Evolutionary conservation across 53 echinoderm and acorn worm genomes (phyloP).

Genomic region (Henricia sp.): DNA sequence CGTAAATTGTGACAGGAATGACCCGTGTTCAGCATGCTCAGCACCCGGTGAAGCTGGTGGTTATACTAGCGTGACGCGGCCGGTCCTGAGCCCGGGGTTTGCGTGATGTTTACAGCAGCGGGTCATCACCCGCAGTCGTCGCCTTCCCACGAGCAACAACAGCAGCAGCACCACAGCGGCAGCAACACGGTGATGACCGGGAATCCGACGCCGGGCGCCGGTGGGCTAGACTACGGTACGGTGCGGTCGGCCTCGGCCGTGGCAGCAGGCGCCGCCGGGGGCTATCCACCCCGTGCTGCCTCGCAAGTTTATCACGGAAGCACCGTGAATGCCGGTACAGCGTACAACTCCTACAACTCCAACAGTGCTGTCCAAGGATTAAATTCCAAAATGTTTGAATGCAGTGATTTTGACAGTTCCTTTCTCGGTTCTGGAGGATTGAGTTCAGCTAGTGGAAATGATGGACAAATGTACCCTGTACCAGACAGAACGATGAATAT

Average conservation of each 20-base stretch:
- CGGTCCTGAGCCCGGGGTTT: conserved; percentile 15
- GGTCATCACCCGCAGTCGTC: conserved; percentile 34
- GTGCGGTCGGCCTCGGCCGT: conserved; percentile 29
- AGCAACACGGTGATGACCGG: conserved; percentile 59
- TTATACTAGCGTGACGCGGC: too few species aligned
- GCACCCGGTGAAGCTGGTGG: conserved; percentile 49
- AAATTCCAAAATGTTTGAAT: conserved; percentile 64
- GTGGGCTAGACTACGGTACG: conserved; percentile 61
- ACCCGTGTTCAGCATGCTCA: conserved; percentile 27
- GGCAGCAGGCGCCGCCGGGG: conserved; percentile 43
- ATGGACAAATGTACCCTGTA: conserved; percentile 59
- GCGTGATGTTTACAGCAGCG: conserved; percentile 53
- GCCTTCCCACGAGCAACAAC: conserved; percentile 36
- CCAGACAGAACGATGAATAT: conserved; percentile 48
- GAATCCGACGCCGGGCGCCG: conserved; percentile 59
- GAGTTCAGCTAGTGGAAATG: conserved; percentile 22
- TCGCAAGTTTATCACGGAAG: conserved; percentile 57
- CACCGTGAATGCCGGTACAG: conserved; percentile 54
- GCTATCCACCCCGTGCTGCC: conserved; percentile 54
- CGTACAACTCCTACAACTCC: conserved; percentile 51
- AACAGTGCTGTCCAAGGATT: conserved; percentile 10
- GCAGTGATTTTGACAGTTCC: conserved; percentile 65
- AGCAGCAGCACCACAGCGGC: too few species aligned
- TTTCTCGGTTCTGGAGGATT: conserved; percentile 40
- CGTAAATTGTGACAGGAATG: conserved; percentile 43